Conservation (phyloP, 1,140 invertebrate species). For the Stenopsyche tienmushanensis region DNA sequence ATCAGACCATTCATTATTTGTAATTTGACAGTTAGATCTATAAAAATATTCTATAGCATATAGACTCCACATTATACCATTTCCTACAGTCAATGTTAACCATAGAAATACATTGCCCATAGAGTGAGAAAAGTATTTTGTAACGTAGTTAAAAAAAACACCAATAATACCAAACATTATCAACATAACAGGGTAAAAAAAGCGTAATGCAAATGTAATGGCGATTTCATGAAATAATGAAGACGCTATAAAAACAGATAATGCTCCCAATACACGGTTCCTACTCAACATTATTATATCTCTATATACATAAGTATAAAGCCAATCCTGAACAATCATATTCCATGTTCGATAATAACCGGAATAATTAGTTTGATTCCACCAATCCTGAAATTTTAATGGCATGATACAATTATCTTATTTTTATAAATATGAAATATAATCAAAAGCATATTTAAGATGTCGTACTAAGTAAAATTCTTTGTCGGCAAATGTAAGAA, state of each 20-base stretch:
- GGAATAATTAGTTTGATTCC: constrained; percentile 81
- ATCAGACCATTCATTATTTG: constrained; percentile 52
- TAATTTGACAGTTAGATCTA: constrained; percentile 68
- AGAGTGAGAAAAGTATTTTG: constrained; percentile 52
- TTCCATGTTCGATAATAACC: constrained; percentile 95
- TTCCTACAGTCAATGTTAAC: constrained; percentile 74
- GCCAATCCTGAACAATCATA: constrained; percentile 90
- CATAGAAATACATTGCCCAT: constrained; percentile 80
- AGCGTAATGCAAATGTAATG: constrained; percentile 71
- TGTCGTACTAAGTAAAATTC: constrained; percentile 73
- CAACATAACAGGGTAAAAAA: constrained; percentile 86
- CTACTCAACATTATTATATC: constrained; percentile 68
- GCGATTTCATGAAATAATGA: constrained; percentile 86
- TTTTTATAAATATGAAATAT: not conserved
- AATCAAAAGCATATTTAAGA: not conserved
- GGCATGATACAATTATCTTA: constrained; percentile 5
- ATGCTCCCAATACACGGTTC: constrained; percentile 56
- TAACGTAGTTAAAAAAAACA: constrained; percentile 53
- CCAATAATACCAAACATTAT: constrained; percentile 67
- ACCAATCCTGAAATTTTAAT: constrained; percentile 81
- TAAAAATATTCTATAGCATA: constrained; percentile 88
- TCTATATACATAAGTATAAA: constrained; percentile 89
- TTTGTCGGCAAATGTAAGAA: constrained; percentile 82
- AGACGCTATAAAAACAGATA: constrained; percentile 64
- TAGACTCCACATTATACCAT: constrained; percentile 71